A percentile compares a stretch with the other conserved stretches of the same genome.
Conservation (phyloP, 1,140 invertebrate genomes). For the Octopus sinensis region DNA sequence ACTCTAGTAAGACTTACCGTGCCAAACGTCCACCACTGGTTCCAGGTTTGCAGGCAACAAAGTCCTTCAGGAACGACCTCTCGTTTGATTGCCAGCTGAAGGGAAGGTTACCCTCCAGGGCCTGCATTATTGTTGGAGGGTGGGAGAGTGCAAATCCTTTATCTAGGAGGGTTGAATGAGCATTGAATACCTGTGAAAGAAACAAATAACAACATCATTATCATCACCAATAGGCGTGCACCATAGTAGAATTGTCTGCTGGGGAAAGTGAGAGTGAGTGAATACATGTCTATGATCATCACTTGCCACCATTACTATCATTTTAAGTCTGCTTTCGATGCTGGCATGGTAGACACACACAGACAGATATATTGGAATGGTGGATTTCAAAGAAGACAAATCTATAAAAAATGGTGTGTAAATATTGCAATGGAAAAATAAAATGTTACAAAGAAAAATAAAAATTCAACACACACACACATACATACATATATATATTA, state of each 20-base stretch:
- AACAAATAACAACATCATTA: not conserved
- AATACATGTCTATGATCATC: too few relatives aligned
- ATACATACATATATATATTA: not conserved
- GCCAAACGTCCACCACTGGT: constrained; percentile 88
- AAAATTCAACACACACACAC: not conserved
- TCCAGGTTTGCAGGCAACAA: constrained; percentile 78
- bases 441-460: not conserved
- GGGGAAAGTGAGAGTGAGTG: too few relatives aligned
- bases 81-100: constrained; percentile 80
- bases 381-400: too few relatives aligned
- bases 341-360: too few relatives aligned
- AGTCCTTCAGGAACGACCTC: constrained; percentile 88
- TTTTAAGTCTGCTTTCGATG: too few relatives aligned
- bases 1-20: constrained; percentile 38
- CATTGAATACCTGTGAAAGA: constrained; percentile 63
- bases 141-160: constrained; percentile 88
- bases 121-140: constrained; percentile 81
- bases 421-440: not conserved
- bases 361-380: too few relatives aligned
- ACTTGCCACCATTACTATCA: too few relatives aligned
- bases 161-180: constrained; percentile 74
- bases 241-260: too few relatives aligned
- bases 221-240: not conserved
- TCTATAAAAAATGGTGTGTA: too few relatives aligned
- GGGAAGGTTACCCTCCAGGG: constrained; percentile 83